These are phyloP conservation scores for Threskiornis aethiopicus DNA, from an alignment of 2,797 vertebrate genomes.

Conservation along the genomic window DNA sequence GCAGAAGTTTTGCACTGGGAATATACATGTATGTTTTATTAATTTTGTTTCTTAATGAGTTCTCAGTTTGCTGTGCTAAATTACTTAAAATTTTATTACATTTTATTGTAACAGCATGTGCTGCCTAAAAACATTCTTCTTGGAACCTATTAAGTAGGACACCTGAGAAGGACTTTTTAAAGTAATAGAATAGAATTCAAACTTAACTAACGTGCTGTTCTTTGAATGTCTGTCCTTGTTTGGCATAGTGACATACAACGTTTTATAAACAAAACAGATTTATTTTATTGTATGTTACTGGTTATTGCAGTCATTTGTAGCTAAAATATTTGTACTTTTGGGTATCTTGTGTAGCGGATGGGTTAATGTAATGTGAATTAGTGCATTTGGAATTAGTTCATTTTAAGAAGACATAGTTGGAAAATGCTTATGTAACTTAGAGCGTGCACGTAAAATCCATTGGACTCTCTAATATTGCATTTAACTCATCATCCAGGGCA, in stretches of 20 bases:
- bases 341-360: background rate
- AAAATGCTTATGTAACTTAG: background rate
- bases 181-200: background rate
- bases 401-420: background rate
- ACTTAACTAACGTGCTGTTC: background rate
- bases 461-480: background rate
- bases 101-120: background rate
- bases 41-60: background rate
- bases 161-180: background rate
- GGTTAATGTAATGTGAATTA: background rate
- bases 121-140: background rate
- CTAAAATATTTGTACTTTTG: background rate
- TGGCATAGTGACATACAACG: background rate
- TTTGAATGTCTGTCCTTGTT: background rate
- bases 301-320: background rate
- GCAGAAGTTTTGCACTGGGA: background rate
- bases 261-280: background rate
- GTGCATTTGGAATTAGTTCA: background rate
- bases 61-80: background rate
- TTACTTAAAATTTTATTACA: background rate
- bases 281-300: background rate
- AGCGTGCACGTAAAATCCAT: background rate
- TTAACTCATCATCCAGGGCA: background rate
- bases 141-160: background rate
- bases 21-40: background rate